Conservation (phyloP, 2,113 vertebrate genomes). For the Hemicordylus capensis region DNA sequence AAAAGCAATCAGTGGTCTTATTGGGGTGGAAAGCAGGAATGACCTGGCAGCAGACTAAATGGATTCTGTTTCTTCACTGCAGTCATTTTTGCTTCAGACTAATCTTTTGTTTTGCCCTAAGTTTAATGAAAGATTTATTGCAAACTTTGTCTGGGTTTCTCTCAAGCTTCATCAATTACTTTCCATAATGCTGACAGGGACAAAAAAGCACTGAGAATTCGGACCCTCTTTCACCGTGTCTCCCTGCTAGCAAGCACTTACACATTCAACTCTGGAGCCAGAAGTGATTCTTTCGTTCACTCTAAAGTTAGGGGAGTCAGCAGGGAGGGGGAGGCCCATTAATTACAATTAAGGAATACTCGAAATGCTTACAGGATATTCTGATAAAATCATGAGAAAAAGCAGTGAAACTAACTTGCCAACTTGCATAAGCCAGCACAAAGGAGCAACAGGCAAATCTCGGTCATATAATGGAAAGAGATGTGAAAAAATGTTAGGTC, state of each 20-base stretch:
- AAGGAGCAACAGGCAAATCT: not conserved
- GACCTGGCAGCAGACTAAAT: slow-evolving; percentile 18
- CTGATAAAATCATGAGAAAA: slow-evolving; percentile 5
- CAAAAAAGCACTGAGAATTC: slow-evolving; percentile 16
- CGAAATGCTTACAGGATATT: slow-evolving; percentile 10
- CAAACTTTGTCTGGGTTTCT: slow-evolving; percentile 25
- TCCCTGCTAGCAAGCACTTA: slow-evolving; percentile 18
- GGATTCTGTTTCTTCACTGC: not conserved
- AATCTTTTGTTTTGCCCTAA: not conserved
- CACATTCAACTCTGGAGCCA: slow-evolving; percentile 9
- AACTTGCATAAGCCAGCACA: not conserved
- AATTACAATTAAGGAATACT: not conserved
- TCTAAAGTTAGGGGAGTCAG: not conserved
- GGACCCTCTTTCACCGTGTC: not conserved
- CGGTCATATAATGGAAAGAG: not conserved
- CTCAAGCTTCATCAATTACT: slow-evolving; percentile 13
- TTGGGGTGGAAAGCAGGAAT: slow-evolving; percentile 21
- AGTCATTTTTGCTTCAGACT: not conserved
- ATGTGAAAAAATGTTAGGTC: not conserved
- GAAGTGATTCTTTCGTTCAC: slow-evolving; percentile 6
- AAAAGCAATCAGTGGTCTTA: not conserved
- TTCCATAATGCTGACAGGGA: not conserved
- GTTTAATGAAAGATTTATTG: not conserved
- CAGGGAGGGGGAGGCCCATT: not conserved
- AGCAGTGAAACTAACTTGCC: not conserved